Base-by-base conservation (phyloP, 2,888 invertebrate species). In the Altica lythri region DNA sequence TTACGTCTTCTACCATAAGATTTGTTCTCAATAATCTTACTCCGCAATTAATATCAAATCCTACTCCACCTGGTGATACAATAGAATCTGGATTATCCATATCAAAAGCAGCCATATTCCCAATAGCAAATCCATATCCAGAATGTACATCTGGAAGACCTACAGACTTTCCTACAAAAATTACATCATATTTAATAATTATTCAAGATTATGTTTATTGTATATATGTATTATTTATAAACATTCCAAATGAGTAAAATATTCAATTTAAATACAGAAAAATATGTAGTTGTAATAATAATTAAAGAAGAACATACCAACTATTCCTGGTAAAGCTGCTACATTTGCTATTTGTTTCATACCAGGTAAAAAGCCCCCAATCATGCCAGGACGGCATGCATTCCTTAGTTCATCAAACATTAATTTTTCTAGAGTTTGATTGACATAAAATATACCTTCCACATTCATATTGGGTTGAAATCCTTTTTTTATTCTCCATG, bases 401-500 rank as follows among this genome's bases (percentile, higher is more conserved):
- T 95, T 94, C 67, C 86, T 82, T 60, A 99, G 77, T 75, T 99
- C 99, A 34, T 99, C 98, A 72, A 99, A 86, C 97, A 99, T 99
- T 1, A 99, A 80, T 67, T 87, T 88, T 75, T 99, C 98, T 64
- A 99, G 80, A 4, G 86, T 85, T 57, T 83, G 83, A 73, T 99
- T 99, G 0, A 97, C 97, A 76, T 96, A 99, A 77, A 99, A 99
- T 18, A 92, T 80, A 12, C 99, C 99, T 78, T 99, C 99, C 8
- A 97, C 96, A 69, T 95, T 96, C 99, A 99, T 99, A 70, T 98
- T 97, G 1, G 97, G 96, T 72, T 99, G 98, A 76, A 99, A 99
- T 2, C 97, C 98, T 75, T 93, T 98, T 72, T 97, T 97, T 59
- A 99, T 99, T 71, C 83, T 85, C 95, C 97, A 99, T 66, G 86